Evolutionary conservation across 2,113 vertebrate species (phyloP), one percentile per base, ranked within the genome.

Genomic region (Girardinichthys multiradiatus): DNA sequence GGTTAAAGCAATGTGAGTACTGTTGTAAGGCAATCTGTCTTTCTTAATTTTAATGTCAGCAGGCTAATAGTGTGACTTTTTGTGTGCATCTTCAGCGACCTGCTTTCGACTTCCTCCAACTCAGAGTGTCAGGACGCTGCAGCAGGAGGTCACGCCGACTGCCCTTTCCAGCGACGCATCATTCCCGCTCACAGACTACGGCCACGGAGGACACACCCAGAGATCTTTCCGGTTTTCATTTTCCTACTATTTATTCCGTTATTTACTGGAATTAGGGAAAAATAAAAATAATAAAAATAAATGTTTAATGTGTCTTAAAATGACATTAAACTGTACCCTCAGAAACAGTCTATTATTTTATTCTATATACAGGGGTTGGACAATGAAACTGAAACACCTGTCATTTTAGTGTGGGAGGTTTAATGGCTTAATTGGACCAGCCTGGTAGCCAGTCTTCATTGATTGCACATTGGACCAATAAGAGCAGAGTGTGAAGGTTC

Each of bases 31-130:
- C 63, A 54, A 9, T 39, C 7, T 10, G 37, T 39, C 12, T 10
- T 21, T 54, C 24, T 54, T 3, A 19, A 2, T 19, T 14, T 45
- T 45, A 45, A 19, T 19, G 42, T 4, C 6, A 39, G 6, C 37
- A 10, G 37, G 48, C 24, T 54, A 24, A 35, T 17, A 24, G 9
- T 24, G 48, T 54, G 21, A n/a, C 21, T 24, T 76, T n/a, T 13
- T 84, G 35, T 77, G 58, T 75, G 74, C 63, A 17, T 92, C 37
- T 70, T 27, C 88, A 99, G 97, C 82, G 97, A 98, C 87, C 87
- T 95, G 28, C 96, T 96, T 63, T 95, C 95, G 68, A 97, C 96
- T 15, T 97, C 96, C 17, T 97, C 96, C 29, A 98, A 96, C 81
- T 96, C 96, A 0, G 97, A 96, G 87, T 95, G 96, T 77, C 97